Conservation (phyloP, 53 echinoderm and acorn worm species). For the Glandiceps talaboti region DNA sequence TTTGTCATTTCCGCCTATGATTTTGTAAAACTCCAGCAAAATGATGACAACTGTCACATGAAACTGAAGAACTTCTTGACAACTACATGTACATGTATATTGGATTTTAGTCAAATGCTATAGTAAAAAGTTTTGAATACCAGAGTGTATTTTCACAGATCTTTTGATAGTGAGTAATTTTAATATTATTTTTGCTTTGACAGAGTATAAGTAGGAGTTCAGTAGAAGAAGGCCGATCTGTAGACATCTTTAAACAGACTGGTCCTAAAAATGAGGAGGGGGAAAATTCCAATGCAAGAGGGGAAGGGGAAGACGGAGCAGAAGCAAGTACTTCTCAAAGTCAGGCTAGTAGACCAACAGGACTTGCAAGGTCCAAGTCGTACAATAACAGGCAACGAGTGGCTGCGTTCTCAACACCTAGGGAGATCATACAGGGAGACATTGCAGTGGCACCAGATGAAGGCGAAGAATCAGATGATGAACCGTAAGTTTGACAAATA, state of each 20-base stretch:
- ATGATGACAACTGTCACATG: no score
- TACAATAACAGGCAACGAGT: slow-evolving; percentile 64
- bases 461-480: slow-evolving; percentile 32
- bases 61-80: no score
- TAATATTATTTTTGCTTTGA: no score
- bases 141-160: no score
- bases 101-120: no score
- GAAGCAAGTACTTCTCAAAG: background rate
- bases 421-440: slow-evolving; percentile 90
- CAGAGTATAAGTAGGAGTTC: background rate
- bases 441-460: slow-evolving; percentile 37
- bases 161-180: no score
- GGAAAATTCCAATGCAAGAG: background rate
- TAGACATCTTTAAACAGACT: background rate
- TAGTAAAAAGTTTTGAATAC: no score
- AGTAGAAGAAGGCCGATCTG: background rate
- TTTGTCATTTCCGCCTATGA: no score
- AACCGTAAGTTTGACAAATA: slow-evolving; percentile 75
- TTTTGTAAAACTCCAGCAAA: no score
- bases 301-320: background rate
- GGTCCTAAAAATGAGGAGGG: background rate
- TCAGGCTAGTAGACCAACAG: slow-evolving; percentile 11
- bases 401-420: slow-evolving; percentile 76
- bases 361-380: slow-evolving; percentile 78
- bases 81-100: no score